Conservation (phyloP, 2,888 invertebrate genomes). For the Conus canariensis region DNA sequence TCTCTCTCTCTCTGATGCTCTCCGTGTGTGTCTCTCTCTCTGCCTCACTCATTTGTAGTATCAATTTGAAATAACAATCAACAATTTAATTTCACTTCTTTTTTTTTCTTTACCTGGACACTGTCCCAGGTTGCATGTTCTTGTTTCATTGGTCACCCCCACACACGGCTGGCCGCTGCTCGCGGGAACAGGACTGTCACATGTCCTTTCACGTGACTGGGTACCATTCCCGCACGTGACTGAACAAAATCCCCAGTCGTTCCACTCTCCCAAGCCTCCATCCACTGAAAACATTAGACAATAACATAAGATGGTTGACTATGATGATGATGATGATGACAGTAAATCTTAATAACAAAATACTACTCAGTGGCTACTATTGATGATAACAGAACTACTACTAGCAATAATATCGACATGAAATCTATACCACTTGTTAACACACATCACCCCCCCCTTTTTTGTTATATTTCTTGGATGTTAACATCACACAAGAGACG, state of each 20-base stretch:
- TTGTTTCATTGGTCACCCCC: neutral
- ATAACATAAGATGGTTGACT: neutral
- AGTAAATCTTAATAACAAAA: neutral
- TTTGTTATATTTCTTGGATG: neutral
- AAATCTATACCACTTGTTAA: no score
- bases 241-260: neutral
- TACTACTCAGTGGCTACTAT: no score
- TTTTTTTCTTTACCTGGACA: neutral
- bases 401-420: no score
- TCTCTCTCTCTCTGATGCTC: no score
- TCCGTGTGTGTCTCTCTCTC: no score
- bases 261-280: neutral
- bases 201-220: slow-evolving; percentile 6
- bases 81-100: no score
- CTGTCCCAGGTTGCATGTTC: neutral
- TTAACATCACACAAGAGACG: no score
- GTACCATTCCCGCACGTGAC: slow-evolving; percentile 3
- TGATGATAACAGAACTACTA: no score
- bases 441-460: no score
- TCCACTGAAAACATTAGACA: neutral
- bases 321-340: neutral
- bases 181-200: slow-evolving; percentile 14
- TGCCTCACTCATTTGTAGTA: no score
- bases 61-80: no score
- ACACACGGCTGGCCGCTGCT: neutral